Evolutionary conservation across 2,888 invertebrate genomes (phyloP), one percentile per base, ranked within the genome.

Genomic region (Cephus nigrinus): DNA sequence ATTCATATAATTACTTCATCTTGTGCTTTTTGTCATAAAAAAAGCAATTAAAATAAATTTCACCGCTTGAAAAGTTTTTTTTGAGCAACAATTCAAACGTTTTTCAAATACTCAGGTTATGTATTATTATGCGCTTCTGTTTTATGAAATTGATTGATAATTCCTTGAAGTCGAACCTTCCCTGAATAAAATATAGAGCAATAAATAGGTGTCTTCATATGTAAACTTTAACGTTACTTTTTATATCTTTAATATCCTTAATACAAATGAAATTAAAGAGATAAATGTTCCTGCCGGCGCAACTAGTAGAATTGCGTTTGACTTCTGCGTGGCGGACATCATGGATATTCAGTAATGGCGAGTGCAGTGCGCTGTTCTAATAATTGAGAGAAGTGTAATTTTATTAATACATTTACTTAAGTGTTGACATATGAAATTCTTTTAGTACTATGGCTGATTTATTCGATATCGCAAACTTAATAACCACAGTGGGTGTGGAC

Each of bases 401-500:
- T 55, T 55, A 55, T 55, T 55, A 15, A 55, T 55, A 9, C 55
- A 55, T 55, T 55, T 55, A 55, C 23, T 55, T 55, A 23, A 55
- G 9, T 55, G 9, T 55, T 55, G 5, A 9, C 2, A 55, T 55
- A 55, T 55, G 15, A 55, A 55, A 9, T 55, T 23, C 55, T 55
- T 5, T 23, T 55, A 55, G 9, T 9, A 15, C 23, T 15, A 91
- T 91, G 91, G 87, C 87, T 30, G 89, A 91, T 81, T 82, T 91
- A 23, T 91, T 91, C 75, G 89, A 91, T 76, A 87, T 91, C n/a
- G 90, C 91, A 9, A 91, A 91, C 83, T 82, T 91, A 35, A 91
- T 91, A 73, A 91, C 91, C 12, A 86, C 85, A 4, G 91, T 91
- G 4, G 91, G 91, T 23, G 90, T 91, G 33, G 91, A 91, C 68